Conservation (phyloP, 2,113 vertebrate genomes). For the Nothocercus nigrocapillus region DNA sequence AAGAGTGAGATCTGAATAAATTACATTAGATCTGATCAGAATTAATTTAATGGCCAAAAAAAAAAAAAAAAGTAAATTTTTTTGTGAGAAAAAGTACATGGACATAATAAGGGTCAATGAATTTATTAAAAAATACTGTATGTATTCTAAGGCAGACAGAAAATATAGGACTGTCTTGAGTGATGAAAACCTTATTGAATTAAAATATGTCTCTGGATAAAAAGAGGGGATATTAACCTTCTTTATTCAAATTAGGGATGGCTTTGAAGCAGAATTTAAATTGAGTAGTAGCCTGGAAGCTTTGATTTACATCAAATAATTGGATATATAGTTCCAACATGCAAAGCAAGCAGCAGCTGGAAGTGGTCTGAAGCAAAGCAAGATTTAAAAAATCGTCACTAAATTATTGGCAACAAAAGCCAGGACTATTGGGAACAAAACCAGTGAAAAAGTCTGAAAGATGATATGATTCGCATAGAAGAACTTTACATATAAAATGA, state of each 20-base stretch:
- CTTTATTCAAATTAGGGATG: conserved; percentile 42
- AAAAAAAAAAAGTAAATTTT: background rate
- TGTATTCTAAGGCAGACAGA: background rate
- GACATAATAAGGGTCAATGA: background rate
- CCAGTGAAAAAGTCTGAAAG: background rate
- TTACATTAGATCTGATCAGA: background rate
- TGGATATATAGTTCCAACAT: background rate
- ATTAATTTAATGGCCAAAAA: background rate
- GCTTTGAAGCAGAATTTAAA: conserved; percentile 57
- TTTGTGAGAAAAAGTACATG: background rate
- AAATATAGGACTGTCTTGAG: background rate
- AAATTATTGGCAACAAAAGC: background rate
- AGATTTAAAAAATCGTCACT: conserved; percentile 24
- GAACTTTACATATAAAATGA: background rate
- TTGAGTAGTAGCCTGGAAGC: conserved; percentile 37
- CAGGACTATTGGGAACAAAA: background rate
- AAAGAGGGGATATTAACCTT: conserved; percentile 22
- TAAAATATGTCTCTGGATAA: conserved; percentile 3
- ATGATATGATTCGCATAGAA: background rate
- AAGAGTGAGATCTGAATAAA: background rate
- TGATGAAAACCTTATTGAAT: conserved; percentile 1
- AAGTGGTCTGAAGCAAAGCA: background rate
- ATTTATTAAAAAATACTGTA: background rate
- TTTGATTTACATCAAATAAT: conserved; percentile 61
- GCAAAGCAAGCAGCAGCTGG: background rate